phyloP scores from a whole-genome alignment of 2,797 vertebrate genomes.

The Acanthopagrus latus region DNA sequence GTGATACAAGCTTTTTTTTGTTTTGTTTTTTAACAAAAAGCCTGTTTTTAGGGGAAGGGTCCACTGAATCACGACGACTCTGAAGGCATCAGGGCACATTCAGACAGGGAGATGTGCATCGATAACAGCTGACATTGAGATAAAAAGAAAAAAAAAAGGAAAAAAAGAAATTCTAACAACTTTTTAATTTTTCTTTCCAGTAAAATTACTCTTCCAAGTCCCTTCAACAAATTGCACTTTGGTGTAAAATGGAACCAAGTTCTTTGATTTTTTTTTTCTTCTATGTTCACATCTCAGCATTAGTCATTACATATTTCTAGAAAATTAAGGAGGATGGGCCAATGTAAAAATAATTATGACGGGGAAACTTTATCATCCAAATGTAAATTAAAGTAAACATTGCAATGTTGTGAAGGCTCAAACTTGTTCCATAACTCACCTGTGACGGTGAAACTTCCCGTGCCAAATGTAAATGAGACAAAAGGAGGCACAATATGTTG shows the following conservation, averaged over 20 bases:
- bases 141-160: constrained; percentile 9
- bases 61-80: constrained; percentile 67
- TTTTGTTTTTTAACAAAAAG: constrained; percentile 49
- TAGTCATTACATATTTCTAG: constrained; percentile 57
- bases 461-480: constrained; percentile 73
- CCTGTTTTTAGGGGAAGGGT: constrained; percentile 57
- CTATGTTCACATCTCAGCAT: constrained; percentile 69
- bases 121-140: constrained; percentile 62
- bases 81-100: constrained; percentile 85
- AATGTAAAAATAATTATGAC: constrained; percentile 67
- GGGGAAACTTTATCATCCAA: constrained; percentile 53
- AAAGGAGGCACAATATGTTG: constrained; percentile 87
- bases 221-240: constrained; percentile 91
- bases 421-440: constrained; percentile 63
- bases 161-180: constrained; percentile 43
- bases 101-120: constrained; percentile 78
- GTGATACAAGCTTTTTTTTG: constrained; percentile 58
- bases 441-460: constrained; percentile 63
- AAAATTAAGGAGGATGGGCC: constrained; percentile 73
- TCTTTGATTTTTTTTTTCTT: constrained; percentile 71
- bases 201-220: constrained; percentile 73
- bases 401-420: constrained; percentile 65
- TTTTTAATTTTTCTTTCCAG: constrained; percentile 56
- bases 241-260: constrained; percentile 87
- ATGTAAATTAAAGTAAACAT: constrained; percentile 67